Percentiles rank a stretch among this genome's conserved stretches.
phyloP scores from a whole-genome alignment of 2,797 vertebrate genomes.

The Dendrocincla tyrannina region DNA sequence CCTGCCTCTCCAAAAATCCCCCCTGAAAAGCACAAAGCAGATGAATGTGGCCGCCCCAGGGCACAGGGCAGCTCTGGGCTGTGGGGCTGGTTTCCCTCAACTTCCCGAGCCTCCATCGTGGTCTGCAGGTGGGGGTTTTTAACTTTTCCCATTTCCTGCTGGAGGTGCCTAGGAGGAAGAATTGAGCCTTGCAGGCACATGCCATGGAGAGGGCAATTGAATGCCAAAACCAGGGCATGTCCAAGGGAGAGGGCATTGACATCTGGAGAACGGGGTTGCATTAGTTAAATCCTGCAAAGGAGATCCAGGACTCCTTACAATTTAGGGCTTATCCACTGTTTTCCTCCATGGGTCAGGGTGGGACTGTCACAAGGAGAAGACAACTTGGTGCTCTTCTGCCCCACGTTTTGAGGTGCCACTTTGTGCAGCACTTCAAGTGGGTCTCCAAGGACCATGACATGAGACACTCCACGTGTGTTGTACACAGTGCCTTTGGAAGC shows the following conservation, averaged over 20 bases:
- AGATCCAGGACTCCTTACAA: background rate
- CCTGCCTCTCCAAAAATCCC: background rate
- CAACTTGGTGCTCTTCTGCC: background rate
- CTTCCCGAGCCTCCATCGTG: too few species aligned
- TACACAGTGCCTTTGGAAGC: background rate
- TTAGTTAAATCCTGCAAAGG: background rate
- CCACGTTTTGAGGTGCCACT: background rate
- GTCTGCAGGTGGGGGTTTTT: background rate
- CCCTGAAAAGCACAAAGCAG: too few species aligned
- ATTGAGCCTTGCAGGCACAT: background rate
- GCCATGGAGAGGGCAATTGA: background rate
- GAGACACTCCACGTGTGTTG: fast-evolving
- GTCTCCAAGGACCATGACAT: fast-evolving
- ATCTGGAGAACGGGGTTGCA: background rate
- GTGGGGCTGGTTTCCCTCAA: too few species aligned
- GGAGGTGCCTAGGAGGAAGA: background rate
- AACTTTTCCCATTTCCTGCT: background rate
- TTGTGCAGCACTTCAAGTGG: background rate
- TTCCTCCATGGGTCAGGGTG: background rate
- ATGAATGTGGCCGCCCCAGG: too few species aligned
- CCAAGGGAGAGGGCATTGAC: background rate
- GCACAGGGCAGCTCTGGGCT: too few species aligned
- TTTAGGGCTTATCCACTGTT: background rate
- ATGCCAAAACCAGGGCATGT: background rate
- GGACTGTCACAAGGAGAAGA: fast-evolving